Conservation (phyloP, 2,113 vertebrate genomes). For the Aix galericulata region DNA sequence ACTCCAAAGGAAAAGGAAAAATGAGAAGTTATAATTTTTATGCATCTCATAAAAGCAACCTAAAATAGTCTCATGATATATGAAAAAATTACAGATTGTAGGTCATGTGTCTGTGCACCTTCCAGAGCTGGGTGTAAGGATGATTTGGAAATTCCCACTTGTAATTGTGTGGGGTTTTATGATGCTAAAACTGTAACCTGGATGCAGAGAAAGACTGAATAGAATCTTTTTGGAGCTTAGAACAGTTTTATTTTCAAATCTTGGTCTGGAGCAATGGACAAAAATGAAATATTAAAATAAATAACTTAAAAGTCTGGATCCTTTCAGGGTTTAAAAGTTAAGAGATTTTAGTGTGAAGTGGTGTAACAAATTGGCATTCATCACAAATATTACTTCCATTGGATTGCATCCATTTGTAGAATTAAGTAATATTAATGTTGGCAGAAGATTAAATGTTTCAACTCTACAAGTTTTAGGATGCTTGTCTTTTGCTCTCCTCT, state of each 20-base stretch:
- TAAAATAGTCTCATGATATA: conserved; percentile 3
- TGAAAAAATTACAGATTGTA: conserved; percentile 26
- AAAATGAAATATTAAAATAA: not conserved
- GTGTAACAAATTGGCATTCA: not conserved
- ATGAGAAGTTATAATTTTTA: conserved; percentile 44
- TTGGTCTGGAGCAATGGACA: not conserved
- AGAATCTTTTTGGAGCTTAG: not conserved
- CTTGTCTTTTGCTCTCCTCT: not conserved
- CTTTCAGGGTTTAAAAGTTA: not conserved
- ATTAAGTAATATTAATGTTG: not conserved
- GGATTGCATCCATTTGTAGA: not conserved
- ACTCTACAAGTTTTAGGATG: not conserved
- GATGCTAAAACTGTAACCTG: not conserved
- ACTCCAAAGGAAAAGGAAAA: conserved; percentile 15
- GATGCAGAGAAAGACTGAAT: not conserved
- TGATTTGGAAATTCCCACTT: not conserved
- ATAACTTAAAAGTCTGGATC: not conserved
- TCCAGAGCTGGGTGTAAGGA: not conserved
- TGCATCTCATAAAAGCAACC: not conserved
- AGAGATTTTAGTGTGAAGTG: not conserved
- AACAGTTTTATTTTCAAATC: not conserved
- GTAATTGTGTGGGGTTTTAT: not conserved
- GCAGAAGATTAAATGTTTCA: not conserved
- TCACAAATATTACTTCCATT: not conserved
- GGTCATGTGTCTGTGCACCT: not conserved